Conservation (phyloP, 2,113 vertebrate species). For the Campylorhamphus procurvoides region DNA sequence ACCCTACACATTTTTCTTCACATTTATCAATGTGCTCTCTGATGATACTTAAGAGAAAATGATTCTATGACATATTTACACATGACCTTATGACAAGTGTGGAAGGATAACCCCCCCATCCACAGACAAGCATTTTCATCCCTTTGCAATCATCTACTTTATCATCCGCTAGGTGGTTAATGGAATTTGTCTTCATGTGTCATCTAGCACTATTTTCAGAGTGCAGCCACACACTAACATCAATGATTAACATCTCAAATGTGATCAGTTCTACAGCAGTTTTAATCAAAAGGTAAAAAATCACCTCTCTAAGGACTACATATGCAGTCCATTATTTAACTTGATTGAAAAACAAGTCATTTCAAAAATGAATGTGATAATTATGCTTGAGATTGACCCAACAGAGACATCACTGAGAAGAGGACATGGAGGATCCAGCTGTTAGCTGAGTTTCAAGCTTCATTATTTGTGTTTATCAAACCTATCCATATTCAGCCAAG, state of each 20-base stretch:
- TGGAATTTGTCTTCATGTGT: constrained; percentile 1
- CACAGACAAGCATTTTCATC: not conserved
- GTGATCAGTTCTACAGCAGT: not conserved
- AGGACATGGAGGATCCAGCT: not conserved
- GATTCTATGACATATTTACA: not conserved
- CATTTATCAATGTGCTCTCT: not conserved
- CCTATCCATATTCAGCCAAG: not conserved
- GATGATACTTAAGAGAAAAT: not conserved
- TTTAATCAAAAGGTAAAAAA: constrained; percentile 40
- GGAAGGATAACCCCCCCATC: not conserved
- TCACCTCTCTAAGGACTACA: not conserved
- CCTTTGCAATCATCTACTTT: not conserved
- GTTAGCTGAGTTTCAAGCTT: not conserved
- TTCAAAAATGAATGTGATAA: not conserved
- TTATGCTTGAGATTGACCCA: constrained; percentile 13
- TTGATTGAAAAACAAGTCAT: constrained; percentile 24
- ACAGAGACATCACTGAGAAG: not conserved
- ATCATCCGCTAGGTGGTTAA: constrained; percentile 9
- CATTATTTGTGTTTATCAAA: constrained; percentile 27
- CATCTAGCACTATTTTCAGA: constrained; percentile 7
- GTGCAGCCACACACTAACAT: not conserved
- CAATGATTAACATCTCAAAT: not conserved
- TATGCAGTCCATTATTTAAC: not conserved
- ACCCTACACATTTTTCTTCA: not conserved
- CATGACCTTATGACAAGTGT: not conserved